Conservation (phyloP, 1,140 invertebrate genomes). For the Scaptodrosophila lebanonensis region DNA sequence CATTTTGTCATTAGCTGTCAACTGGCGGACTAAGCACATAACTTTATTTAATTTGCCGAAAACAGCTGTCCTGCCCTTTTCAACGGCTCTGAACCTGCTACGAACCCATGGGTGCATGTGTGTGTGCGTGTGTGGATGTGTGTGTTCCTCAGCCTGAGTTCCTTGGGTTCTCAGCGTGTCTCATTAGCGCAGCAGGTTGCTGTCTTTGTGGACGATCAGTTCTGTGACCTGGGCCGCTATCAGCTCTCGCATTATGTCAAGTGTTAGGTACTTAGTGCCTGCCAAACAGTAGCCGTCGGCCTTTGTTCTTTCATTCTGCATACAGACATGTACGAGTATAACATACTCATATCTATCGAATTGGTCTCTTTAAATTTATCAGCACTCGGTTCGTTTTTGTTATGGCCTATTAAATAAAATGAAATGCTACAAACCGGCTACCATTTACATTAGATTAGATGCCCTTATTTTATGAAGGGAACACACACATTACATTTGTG, state of each 20-base stretch:
- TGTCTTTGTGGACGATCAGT: constrained; percentile 17
- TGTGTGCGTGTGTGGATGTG: not conserved
- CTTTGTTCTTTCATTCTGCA: constrained; percentile 16
- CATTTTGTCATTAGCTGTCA: constrained; percentile 74
- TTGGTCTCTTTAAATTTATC: not conserved
- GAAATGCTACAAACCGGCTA: constrained; percentile 33
- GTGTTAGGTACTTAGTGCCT: constrained; percentile 73
- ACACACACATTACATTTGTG: constrained; percentile 26
- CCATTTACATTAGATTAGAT: constrained; percentile 49
- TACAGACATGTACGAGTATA: too few relatives aligned
- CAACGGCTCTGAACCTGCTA: too few relatives aligned
- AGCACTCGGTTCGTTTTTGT: constrained; percentile 33
- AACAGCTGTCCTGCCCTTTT: too few relatives aligned
- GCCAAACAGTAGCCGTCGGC: constrained; percentile 23
- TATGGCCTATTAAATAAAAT: constrained; percentile 44
- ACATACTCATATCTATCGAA: too few relatives aligned
- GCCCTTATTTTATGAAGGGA: constrained; percentile 44
- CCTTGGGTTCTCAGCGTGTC: constrained; percentile 49
- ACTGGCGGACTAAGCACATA: constrained; percentile 35
- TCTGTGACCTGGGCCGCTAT: constrained; percentile 62
- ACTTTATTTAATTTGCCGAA: too few relatives aligned
- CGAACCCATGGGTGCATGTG: too few relatives aligned
- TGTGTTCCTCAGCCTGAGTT: constrained; percentile 6
- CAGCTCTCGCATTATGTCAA: constrained; percentile 65
- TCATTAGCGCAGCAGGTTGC: constrained; percentile 71